Evolutionary conservation across 2,888 invertebrate species (phyloP), one percentile per base, ranked within the genome.

Genomic region (Himalopsyche tibetana): DNA sequence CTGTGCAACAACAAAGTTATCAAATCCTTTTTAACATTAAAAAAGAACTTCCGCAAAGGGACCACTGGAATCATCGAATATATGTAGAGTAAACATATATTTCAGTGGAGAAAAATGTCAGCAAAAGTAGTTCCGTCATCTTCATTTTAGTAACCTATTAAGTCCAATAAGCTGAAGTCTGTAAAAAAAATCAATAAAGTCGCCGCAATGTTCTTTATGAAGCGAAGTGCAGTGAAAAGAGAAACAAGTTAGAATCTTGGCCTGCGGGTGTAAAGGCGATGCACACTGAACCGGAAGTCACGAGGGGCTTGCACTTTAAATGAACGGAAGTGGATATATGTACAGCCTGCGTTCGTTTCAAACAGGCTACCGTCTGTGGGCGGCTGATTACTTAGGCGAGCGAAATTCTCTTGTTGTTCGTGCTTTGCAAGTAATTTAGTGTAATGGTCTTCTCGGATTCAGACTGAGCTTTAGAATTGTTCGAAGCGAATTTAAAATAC

Each of bases 341-440:
- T 74, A 74, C 36, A 74, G 74, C 36, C 74, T 74, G 74, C 74
- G 36, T 74, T 74, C n/a, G 74, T 74, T 74, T 28, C 74, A 74
- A 36, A 12, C 74, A 63, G n/a, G 19, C 63, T 74, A 36, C 74
- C 36, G 36, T 74, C 74, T 74, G 74, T 38, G 74, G 74, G 74
- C 36, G 38, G 74, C 36, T 74, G 74, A 74, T 74, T 74, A 36
- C 74, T 74, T 74, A 74, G 38, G 74, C 74, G 36, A 74, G 74
- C 74, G 74, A 74, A 74, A 74, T 74, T 36, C 74, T 74, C 74
- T 74, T 12, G 74, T 74, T 74, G 74, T 74, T 74, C 74, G 74
- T 74, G 36, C 36, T 74, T 38, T 11, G 38, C 12, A 74, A 74
- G 74, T 74, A 74, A 74, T 74, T 74, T 74, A 74, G 74, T 74